A percentile compares a stretch with the other conserved stretches of the same genome.
Evolutionary conservation across 2,113 vertebrate genomes (phyloP).

Genomic region (Sebastes fasciatus): DNA sequence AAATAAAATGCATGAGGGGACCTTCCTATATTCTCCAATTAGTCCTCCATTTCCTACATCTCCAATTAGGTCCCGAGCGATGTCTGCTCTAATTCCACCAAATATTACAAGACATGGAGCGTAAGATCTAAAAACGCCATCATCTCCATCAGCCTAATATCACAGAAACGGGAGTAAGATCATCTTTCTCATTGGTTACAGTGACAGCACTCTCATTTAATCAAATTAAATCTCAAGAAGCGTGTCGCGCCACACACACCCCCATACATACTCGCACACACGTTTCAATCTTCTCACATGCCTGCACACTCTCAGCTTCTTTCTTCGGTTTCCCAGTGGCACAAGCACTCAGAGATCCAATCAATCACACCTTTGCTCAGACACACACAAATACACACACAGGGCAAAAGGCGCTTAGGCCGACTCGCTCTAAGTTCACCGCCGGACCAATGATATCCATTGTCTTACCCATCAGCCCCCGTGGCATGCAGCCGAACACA

Average conservation of each 20-base stretch:
- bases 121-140: slow-evolving; percentile 54
- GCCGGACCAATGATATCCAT: slow-evolving; percentile 47
- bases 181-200: slow-evolving; percentile 73
- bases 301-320: slow-evolving; percentile 49
- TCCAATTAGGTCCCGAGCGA: slow-evolving; percentile 59
- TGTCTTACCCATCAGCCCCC: slow-evolving; percentile 45
- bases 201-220: slow-evolving; percentile 73
- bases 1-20: slow-evolving; percentile 43
- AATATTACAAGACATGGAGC: slow-evolving; percentile 51
- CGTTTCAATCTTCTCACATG: slow-evolving; percentile 58
- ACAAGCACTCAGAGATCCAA: slow-evolving; percentile 71
- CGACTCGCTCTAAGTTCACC: slow-evolving; percentile 60
- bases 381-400: slow-evolving; percentile 22
- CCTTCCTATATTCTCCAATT: slow-evolving; percentile 55
- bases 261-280: slow-evolving; percentile 5
- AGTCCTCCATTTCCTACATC: slow-evolving; percentile 50
- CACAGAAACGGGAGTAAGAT: slow-evolving; percentile 62
- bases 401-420: slow-evolving; percentile 41
- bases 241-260: slow-evolving; percentile 48
- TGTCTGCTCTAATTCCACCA: slow-evolving; percentile 38
- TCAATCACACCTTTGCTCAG: slow-evolving; percentile 68
- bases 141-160: slow-evolving; percentile 69
- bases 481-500: slow-evolving; percentile 20
- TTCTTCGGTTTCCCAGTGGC: slow-evolving; percentile 66
- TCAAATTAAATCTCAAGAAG: slow-evolving; percentile 78